These are phyloP conservation scores for Tetragnatha versicolor DNA, from an alignment of 1,140 invertebrate genomes.

Conservation along the genomic window DNA sequence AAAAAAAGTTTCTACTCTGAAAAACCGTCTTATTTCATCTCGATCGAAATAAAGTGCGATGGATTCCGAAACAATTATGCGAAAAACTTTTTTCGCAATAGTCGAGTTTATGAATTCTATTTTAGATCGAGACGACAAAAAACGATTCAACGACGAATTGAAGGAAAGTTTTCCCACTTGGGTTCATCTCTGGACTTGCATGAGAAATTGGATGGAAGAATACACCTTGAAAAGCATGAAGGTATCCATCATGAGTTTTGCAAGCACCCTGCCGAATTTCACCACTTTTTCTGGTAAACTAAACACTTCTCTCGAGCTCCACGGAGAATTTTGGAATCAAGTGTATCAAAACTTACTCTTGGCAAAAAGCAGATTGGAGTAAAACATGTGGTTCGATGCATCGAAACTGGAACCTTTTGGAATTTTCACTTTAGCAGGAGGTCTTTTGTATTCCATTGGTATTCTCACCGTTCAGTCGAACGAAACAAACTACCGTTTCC, in stretches of 20 bases:
- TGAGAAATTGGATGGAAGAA: too few relatives aligned
- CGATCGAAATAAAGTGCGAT: too few relatives aligned
- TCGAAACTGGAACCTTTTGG: not conserved
- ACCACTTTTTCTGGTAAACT: not conserved
- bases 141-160: too few relatives aligned
- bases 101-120: too few relatives aligned
- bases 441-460: conserved; percentile 8
- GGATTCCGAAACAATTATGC: too few relatives aligned
- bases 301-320: not conserved
- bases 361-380: not conserved
- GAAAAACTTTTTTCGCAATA: too few relatives aligned
- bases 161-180: too few relatives aligned
- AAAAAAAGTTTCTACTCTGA: too few relatives aligned
- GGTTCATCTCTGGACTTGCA: too few relatives aligned
- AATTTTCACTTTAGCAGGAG: not conserved
- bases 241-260: not conserved
- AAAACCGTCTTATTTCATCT: too few relatives aligned
- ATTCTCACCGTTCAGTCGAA: not conserved
- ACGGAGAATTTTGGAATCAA: conserved; percentile 32
- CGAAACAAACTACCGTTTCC: not conserved
- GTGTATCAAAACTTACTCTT: not conserved
- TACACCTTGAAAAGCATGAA: too few relatives aligned
- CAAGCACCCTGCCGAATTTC: not conserved
- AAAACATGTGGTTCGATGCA: not conserved
- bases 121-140: too few relatives aligned